Percentiles rank a stretch among this genome's conserved stretches.
phyloP scores from a whole-genome alignment of 1,140 invertebrate genomes.

The Oryctes rhinoceros region DNA sequence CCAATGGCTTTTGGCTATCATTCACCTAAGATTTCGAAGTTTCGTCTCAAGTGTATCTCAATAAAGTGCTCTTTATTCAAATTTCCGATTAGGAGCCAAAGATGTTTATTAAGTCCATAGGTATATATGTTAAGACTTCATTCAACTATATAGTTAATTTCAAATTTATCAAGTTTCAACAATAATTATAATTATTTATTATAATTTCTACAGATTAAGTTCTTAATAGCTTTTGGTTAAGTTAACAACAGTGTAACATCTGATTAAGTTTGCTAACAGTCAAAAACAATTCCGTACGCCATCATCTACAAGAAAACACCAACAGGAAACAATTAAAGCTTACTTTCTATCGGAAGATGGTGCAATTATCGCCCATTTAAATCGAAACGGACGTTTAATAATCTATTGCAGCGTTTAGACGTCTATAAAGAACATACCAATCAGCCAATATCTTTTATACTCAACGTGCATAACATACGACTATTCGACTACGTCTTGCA shows the following conservation, averaged over 20 bases:
- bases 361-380: not conserved
- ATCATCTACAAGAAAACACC: not conserved
- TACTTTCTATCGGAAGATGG: conserved; percentile 17
- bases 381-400: not conserved
- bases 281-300: not conserved
- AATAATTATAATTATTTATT: too few relatives aligned
- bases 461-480: not conserved
- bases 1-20: too few relatives aligned
- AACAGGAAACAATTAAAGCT: conserved; percentile 12
- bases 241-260: not conserved
- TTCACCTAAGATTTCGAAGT: too few relatives aligned
- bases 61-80: too few relatives aligned
- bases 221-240: not conserved
- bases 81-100: too few relatives aligned
- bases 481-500: not conserved
- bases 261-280: too few relatives aligned
- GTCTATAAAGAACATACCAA: not conserved
- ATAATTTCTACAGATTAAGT: not conserved
- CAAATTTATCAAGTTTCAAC: too few relatives aligned
- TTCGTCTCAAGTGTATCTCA: too few relatives aligned
- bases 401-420: not conserved
- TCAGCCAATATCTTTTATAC: not conserved
- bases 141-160: too few relatives aligned
- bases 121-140: too few relatives aligned
- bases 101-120: too few relatives aligned